phyloP scores from a whole-genome alignment of 2,797 vertebrate species.

The Myripristis jacobus region DNA sequence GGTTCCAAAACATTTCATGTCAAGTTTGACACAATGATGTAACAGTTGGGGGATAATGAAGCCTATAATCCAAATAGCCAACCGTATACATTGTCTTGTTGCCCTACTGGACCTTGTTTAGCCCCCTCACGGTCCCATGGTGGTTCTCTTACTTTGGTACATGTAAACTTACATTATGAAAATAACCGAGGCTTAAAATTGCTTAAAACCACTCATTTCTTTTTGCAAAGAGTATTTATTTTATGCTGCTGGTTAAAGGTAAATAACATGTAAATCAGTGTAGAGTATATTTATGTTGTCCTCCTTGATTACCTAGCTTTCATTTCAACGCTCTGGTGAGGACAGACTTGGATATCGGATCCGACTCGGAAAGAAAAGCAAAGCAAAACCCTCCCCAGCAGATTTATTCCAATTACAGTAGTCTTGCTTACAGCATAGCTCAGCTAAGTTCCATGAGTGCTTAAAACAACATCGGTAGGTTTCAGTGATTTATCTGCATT shows the following conservation, averaged over 20 bases:
- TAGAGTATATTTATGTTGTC: slow-evolving; percentile 16
- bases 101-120: too few relatives aligned
- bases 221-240: slow-evolving; percentile 14
- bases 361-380: slow-evolving; percentile 25
- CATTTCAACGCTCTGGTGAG: slow-evolving; percentile 16
- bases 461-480: slow-evolving; percentile 38
- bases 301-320: slow-evolving; percentile 19
- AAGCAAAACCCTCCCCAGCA: slow-evolving; percentile 17
- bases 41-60: too few relatives aligned
- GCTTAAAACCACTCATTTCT: slow-evolving; percentile 5
- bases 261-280: slow-evolving; percentile 43
- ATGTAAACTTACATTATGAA: slow-evolving; percentile 1
- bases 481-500: slow-evolving; percentile 57
- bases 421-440: slow-evolving; percentile 1
- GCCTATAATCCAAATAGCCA: too few relatives aligned
- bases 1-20: slow-evolving; percentile 15
- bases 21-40: not conserved
- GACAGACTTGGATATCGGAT: not conserved
- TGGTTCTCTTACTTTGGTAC: not conserved
- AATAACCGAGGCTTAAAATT: slow-evolving; percentile 12
- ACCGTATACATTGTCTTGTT: too few relatives aligned
- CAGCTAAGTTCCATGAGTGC: slow-evolving; percentile 28
- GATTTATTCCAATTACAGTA: slow-evolving; percentile 27
- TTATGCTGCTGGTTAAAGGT: slow-evolving; percentile 29
- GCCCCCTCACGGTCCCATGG: too few relatives aligned